These are phyloP conservation scores for Nothobranchius furzeri DNA, from an alignment of 2,113 vertebrate species.

Conservation along the genomic window DNA sequence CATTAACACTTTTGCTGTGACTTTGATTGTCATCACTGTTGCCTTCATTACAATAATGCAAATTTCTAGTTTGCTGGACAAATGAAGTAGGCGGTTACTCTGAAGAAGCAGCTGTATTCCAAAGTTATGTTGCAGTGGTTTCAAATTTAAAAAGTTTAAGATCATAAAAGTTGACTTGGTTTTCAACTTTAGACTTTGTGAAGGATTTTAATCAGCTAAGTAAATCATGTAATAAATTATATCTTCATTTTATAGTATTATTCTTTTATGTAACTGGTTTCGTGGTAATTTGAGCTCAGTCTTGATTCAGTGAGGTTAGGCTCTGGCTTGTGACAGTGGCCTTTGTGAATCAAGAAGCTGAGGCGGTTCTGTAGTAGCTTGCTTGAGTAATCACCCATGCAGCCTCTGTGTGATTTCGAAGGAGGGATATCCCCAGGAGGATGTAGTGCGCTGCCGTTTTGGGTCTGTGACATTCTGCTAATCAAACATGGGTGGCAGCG, in stretches of 20 bases:
- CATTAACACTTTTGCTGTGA: conserved; percentile 29
- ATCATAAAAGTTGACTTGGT: too few relatives aligned
- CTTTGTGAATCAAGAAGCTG: conserved; percentile 29
- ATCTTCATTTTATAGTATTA: neutral
- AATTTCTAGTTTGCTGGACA: conserved; percentile 17
- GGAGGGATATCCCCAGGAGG: conserved; percentile 77
- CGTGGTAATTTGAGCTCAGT: conserved; percentile 14
- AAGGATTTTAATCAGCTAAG: too few relatives aligned
- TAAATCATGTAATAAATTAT: too few relatives aligned
- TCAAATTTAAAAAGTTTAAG: neutral
- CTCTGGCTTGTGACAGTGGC: conserved; percentile 20
- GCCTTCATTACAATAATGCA: conserved; percentile 7
- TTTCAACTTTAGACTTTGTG: too few relatives aligned
- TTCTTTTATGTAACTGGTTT: too few relatives aligned
- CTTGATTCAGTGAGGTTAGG: conserved; percentile 16
- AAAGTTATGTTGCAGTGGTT: conserved; percentile 2
- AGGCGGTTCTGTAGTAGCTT: conserved; percentile 33
- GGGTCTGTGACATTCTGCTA: conserved; percentile 82
- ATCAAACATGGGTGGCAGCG: conserved; percentile 76
- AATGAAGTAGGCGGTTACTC: neutral
- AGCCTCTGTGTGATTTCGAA: conserved; percentile 36
- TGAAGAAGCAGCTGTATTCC: too few relatives aligned
- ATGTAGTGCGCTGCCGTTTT: conserved; percentile 79
- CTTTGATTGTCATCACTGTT: conserved; percentile 29
- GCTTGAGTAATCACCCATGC: conserved; percentile 48